These are phyloP conservation scores for Caerostris extrusa DNA, from an alignment of 1,140 invertebrate genomes.

Conservation along the genomic window DNA sequence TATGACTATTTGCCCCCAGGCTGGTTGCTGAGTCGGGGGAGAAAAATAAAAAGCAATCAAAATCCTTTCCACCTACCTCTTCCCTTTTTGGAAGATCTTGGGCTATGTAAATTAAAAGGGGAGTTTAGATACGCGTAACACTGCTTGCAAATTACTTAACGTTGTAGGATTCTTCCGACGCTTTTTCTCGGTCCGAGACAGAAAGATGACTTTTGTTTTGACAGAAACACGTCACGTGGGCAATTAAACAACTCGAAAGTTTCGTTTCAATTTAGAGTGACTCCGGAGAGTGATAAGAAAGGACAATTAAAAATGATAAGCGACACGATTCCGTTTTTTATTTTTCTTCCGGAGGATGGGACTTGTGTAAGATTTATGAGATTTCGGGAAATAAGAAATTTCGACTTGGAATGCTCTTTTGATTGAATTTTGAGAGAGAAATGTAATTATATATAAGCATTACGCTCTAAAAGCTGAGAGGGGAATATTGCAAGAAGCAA, in stretches of 20 bases:
- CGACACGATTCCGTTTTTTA: slow-evolving; percentile 47
- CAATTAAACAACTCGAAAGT: slow-evolving; percentile 59
- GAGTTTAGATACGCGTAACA: slow-evolving; percentile 70
- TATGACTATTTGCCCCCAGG: slow-evolving; percentile 71
- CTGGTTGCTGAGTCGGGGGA: slow-evolving; percentile 36
- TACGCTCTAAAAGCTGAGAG: neutral
- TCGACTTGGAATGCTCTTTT: neutral
- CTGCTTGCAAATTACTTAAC: slow-evolving; percentile 65
- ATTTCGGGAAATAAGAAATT: slow-evolving; percentile 39
- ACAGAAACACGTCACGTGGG: slow-evolving; percentile 40
- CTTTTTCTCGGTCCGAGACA: slow-evolving; percentile 14
- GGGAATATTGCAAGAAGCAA: neutral
- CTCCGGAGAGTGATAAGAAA: slow-evolving; percentile 41
- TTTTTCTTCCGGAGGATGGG: neutral
- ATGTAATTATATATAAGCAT: slow-evolving; percentile 34
- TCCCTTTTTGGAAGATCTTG: slow-evolving; percentile 50
- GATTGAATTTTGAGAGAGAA: slow-evolving; percentile 39
- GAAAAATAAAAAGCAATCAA: slow-evolving; percentile 75
- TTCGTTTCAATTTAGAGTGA: slow-evolving; percentile 63
- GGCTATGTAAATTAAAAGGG: slow-evolving; percentile 74
- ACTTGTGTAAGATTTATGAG: slow-evolving; percentile 51
- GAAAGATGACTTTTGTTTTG: slow-evolving; percentile 72
- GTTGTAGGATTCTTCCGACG: slow-evolving; percentile 40
- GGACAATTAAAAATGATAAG: slow-evolving; percentile 60
- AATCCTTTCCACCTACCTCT: slow-evolving; percentile 31